phyloP scores from a whole-genome alignment of 1,140 invertebrate species.

The Trichoplusia ni region DNA sequence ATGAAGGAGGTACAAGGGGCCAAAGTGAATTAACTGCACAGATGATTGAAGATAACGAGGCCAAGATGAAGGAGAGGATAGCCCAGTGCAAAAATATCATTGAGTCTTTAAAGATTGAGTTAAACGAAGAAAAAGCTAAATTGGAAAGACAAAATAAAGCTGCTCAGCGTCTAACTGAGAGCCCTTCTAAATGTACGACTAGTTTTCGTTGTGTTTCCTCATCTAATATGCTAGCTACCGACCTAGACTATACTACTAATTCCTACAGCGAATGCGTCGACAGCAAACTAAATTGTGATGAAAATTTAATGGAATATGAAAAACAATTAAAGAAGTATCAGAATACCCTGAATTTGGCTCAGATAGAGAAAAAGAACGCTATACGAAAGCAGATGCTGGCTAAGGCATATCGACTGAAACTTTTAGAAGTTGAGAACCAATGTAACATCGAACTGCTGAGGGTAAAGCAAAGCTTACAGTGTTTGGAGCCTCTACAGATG shows the following conservation, averaged over 20 bases:
- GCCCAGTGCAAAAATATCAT: slow-evolving; percentile 64
- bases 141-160: slow-evolving; percentile 51
- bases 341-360: slow-evolving; percentile 72
- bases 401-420: slow-evolving; percentile 75
- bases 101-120: slow-evolving; percentile 63
- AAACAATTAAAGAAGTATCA: slow-evolving; percentile 73
- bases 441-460: slow-evolving; percentile 81
- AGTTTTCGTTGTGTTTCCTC: neutral
- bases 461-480: slow-evolving; percentile 80
- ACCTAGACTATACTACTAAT: slow-evolving; percentile 4
- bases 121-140: slow-evolving; percentile 65
- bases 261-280: slow-evolving; percentile 55
- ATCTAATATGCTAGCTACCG: neutral
- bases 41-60: slow-evolving; percentile 55
- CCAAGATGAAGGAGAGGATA: slow-evolving; percentile 62
- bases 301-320: slow-evolving; percentile 75
- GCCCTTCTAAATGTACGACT: neutral
- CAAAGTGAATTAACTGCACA: slow-evolving; percentile 28
- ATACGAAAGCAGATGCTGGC: slow-evolving; percentile 77
- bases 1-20: slow-evolving; percentile 15
- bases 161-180: neutral
- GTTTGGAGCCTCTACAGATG: slow-evolving; percentile 77
- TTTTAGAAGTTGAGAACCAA: slow-evolving; percentile 82
- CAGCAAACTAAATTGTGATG: slow-evolving; percentile 62
- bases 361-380: slow-evolving; percentile 73